A percentile compares a stretch with the other conserved stretches of the same genome.
phyloP scores from a whole-genome alignment of 2,113 vertebrate genomes.

The Cygnus buccinator region DNA sequence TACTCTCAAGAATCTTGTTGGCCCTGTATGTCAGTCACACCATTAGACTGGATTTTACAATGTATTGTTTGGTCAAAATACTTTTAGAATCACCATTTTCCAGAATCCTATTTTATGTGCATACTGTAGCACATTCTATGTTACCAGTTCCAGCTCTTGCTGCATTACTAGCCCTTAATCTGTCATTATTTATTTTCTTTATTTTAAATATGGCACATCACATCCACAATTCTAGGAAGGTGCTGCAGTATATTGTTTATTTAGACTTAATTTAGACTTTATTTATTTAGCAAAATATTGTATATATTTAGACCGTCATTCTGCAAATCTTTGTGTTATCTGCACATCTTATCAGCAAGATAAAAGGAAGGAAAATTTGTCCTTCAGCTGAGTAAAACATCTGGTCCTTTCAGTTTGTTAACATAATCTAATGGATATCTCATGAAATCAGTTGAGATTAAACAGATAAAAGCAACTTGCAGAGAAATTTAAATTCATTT shows the following conservation, averaged over 20 bases:
- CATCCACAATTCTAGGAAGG: no score
- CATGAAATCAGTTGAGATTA: background rate
- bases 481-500: background rate
- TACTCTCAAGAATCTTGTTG: background rate
- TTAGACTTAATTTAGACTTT: no score
- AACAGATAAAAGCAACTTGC: background rate
- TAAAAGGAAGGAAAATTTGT: background rate
- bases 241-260: no score
- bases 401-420: background rate
- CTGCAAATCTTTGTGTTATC: background rate
- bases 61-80: background rate
- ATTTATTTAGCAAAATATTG: no score
- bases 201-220: no score
- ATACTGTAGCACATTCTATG: background rate
- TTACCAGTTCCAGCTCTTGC: background rate
- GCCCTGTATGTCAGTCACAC: background rate
- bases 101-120: background rate
- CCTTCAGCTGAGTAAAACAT: background rate
- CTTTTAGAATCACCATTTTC: background rate
- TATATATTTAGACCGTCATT: background rate
- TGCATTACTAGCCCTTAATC: background rate
- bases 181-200: background rate
- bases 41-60: background rate
- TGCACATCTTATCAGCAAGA: background rate
- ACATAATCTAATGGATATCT: background rate